Evolutionary conservation across 2,797 vertebrate species (phyloP).

Genomic region (Pagetopsis macropterus): DNA sequence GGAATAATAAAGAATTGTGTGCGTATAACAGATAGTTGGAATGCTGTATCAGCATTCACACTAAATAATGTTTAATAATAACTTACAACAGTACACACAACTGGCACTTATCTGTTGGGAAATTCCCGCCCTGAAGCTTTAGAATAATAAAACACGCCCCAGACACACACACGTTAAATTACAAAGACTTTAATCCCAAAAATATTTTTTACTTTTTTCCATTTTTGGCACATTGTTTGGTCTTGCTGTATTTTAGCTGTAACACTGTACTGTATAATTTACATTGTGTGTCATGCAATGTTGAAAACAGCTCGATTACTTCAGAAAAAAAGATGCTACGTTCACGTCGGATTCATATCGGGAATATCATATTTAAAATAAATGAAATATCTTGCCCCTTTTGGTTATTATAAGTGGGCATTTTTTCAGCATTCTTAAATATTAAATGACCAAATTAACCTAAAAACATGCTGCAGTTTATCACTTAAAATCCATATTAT

Average conservation of each 20-base stretch:
- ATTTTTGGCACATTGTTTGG: slow-evolving; percentile 71
- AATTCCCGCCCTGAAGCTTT: neutral
- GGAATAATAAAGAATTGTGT: too few relatives aligned
- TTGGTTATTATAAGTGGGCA: neutral
- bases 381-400: neutral
- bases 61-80: neutral
- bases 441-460: neutral
- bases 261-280: slow-evolving; percentile 40
- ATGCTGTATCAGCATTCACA: too few relatives aligned
- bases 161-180: slow-evolving; percentile 41
- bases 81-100: neutral
- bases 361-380: neutral
- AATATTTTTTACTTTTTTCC: slow-evolving; percentile 59
- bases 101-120: neutral
- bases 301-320: slow-evolving; percentile 32
- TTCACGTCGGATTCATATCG: slow-evolving; percentile 14
- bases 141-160: slow-evolving; percentile 2
- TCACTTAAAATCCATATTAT: neutral
- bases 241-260: slow-evolving; percentile 64
- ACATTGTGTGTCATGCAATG: slow-evolving; percentile 61
- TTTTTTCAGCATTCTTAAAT: slow-evolving; percentile 4
- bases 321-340: slow-evolving; percentile 27
- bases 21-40: too few relatives aligned
- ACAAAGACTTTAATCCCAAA: slow-evolving; percentile 75
- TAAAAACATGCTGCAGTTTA: slow-evolving; percentile 25